These are phyloP conservation scores for Heliangelus exortis DNA, from an alignment of 2,797 vertebrate genomes.

Conservation along the genomic window DNA sequence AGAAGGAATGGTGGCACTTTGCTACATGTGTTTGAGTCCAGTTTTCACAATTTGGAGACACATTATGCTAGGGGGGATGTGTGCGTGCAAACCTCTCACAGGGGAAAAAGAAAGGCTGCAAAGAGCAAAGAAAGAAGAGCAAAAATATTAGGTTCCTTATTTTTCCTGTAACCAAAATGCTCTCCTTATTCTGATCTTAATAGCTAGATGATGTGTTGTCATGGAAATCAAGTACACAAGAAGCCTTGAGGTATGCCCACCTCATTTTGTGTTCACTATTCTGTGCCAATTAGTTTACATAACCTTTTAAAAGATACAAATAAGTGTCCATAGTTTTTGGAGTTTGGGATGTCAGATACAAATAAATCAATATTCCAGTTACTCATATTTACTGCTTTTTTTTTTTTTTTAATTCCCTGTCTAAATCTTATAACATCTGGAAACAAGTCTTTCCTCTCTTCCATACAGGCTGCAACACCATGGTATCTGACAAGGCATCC, in stretches of 20 bases:
- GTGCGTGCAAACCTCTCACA: background rate
- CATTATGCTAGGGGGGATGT: background rate
- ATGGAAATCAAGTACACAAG: background rate
- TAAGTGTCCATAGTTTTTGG: background rate
- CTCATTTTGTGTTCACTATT: background rate
- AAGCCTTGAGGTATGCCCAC: background rate
- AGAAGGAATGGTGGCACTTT: background rate
- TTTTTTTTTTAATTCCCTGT: background rate
- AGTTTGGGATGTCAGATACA: background rate
- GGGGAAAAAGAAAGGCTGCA: background rate
- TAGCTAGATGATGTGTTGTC: background rate
- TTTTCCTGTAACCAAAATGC: background rate
- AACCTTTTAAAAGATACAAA: background rate
- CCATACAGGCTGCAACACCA: background rate
- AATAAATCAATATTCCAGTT: background rate
- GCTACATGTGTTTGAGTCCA: background rate
- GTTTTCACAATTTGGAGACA: background rate
- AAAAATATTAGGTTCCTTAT: background rate
- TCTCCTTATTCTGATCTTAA: background rate
- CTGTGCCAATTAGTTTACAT: background rate
- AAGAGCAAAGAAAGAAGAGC: background rate
- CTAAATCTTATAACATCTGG: background rate
- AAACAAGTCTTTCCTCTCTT: background rate
- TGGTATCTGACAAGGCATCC: background rate
- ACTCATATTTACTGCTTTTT: background rate